Conservation (phyloP, 1,140 invertebrate species). For the Hyles vespertilio region DNA sequence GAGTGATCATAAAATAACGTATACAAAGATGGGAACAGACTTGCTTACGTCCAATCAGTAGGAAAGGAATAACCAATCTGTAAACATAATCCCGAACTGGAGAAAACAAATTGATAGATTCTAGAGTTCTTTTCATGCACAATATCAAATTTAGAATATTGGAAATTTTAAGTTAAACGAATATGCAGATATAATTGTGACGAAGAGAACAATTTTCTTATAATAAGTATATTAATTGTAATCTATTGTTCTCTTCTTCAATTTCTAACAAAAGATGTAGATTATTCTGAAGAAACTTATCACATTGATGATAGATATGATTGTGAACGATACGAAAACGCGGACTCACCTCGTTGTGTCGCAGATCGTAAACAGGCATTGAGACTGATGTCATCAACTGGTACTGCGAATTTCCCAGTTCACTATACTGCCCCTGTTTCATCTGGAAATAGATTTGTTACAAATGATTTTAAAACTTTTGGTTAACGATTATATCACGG, state of each 20-base stretch:
- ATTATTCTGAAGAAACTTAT: too few relatives aligned
- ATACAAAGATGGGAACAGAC: constrained; percentile 12
- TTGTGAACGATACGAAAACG: neutral
- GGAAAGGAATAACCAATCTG: constrained; percentile 63
- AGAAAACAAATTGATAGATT: neutral
- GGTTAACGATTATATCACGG: too few relatives aligned
- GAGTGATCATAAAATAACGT: constrained; percentile 15
- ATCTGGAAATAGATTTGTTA: constrained; percentile 52
- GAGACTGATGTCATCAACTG: constrained; percentile 93
- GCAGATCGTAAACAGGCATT: constrained; percentile 92
- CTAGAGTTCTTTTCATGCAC: neutral
- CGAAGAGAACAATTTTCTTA: too few relatives aligned
- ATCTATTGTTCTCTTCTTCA: too few relatives aligned
- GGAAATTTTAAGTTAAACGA: constrained; percentile 1
- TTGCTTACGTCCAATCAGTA: constrained; percentile 60
- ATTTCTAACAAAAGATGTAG: too few relatives aligned
- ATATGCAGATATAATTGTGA: neutral
- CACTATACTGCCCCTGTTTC: constrained; percentile 78
- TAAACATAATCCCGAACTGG: constrained; percentile 33
- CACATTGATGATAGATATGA: too few relatives aligned
- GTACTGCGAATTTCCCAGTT: constrained; percentile 77
- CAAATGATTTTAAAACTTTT: too few relatives aligned
- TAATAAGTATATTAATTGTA: too few relatives aligned
- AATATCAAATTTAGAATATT: constrained; percentile 8
- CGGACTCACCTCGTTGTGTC: constrained; percentile 84